phyloP scores from a whole-genome alignment of 1,140 invertebrate species.

The Apis florea region DNA sequence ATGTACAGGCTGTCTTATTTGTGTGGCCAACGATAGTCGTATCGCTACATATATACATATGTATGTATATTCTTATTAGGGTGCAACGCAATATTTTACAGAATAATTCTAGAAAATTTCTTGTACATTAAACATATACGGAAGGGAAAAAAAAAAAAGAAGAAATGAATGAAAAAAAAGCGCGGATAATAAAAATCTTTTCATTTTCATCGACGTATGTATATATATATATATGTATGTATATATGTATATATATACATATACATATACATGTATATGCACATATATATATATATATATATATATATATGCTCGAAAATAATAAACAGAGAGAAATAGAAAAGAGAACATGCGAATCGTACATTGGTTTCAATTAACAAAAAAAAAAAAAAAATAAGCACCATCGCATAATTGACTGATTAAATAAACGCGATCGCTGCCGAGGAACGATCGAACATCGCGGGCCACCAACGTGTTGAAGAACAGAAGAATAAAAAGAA shows the following conservation, averaged over 20 bases:
- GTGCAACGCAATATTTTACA: conserved; percentile 58
- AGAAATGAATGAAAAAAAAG: not conserved
- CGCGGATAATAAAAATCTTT: not conserved
- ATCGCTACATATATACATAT: conserved; percentile 49
- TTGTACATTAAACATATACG: conserved; percentile 43
- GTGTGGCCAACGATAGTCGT: conserved; percentile 65
- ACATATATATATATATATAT: too few species aligned
- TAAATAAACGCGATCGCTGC: conserved; percentile 44
- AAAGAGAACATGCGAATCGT: not conserved
- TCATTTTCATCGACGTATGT: conserved; percentile 3
- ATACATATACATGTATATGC: too few species aligned
- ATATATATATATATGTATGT: too few species aligned
- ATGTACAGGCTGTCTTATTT: conserved; percentile 62
- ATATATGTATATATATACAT: too few species aligned
- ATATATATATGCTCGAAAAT: not conserved
- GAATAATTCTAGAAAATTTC: conserved; percentile 35
- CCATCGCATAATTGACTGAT: conserved; percentile 41
- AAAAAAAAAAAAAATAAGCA: too few species aligned
- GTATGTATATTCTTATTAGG: conserved; percentile 34
- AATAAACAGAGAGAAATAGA: not conserved
- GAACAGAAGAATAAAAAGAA: conserved; percentile 38
- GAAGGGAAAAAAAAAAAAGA: not conserved
- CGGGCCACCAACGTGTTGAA: conserved; percentile 44
- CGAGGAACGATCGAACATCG: conserved; percentile 55
- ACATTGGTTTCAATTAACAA: conserved; percentile 17